Evolutionary conservation across 2,888 invertebrate species (phyloP).

Genomic region (Acleris emargana): DNA sequence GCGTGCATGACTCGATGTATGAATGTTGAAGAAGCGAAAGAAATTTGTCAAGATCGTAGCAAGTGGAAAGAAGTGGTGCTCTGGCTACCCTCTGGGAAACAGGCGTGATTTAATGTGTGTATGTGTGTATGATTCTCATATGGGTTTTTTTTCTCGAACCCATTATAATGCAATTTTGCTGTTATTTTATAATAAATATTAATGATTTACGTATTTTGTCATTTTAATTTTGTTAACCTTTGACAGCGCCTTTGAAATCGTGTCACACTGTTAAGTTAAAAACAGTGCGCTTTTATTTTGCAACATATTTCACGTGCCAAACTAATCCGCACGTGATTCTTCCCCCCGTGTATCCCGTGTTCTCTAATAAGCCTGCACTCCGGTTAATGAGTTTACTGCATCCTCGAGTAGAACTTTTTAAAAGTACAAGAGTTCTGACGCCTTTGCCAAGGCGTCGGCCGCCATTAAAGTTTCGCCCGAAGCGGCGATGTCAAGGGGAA

Average conservation of each 20-base stretch:
- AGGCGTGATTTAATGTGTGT: too few relatives aligned
- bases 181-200: too few relatives aligned
- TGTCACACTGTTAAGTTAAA: not conserved
- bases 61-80: too few relatives aligned
- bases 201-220: not conserved
- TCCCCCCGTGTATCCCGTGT: slow-evolving; percentile 45
- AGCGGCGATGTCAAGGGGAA: slow-evolving; percentile 44
- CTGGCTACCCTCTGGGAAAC: too few relatives aligned
- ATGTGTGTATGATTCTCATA: too few relatives aligned
- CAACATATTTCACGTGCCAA: slow-evolving; percentile 5
- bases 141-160: too few relatives aligned
- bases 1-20: too few relatives aligned
- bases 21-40: too few relatives aligned
- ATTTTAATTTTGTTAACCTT: not conserved
- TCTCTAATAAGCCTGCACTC: slow-evolving; percentile 73
- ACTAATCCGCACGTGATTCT: slow-evolving; percentile 4
- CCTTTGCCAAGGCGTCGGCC: slow-evolving; percentile 59
- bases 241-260: not conserved
- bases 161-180: too few relatives aligned
- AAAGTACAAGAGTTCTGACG: slow-evolving; percentile 67
- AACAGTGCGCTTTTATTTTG: not conserved
- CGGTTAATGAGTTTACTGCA: slow-evolving; percentile 77
- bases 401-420: slow-evolving; percentile 66
- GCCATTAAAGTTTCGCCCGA: slow-evolving; percentile 60
- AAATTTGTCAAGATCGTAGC: too few relatives aligned